Evolutionary conservation across 2,113 vertebrate genomes (phyloP).

Genomic region (Hemichromis elongatus): DNA sequence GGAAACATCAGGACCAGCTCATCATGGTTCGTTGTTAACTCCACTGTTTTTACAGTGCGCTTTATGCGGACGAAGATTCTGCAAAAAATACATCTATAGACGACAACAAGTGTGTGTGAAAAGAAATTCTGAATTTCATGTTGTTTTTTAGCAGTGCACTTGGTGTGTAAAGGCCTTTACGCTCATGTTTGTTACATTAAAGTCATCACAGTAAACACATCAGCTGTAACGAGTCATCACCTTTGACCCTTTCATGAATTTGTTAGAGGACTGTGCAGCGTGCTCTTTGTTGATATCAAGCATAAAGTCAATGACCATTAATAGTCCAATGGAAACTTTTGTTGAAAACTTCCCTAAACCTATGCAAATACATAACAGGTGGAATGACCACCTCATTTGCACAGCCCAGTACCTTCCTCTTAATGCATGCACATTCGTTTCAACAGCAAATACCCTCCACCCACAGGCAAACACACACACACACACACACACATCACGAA

Average conservation of each 20-base stretch:
- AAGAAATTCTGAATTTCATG: background rate
- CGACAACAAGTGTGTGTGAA: background rate
- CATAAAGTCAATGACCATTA: background rate
- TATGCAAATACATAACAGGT: constrained; percentile 66
- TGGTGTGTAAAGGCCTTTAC: background rate
- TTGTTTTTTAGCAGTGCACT: background rate
- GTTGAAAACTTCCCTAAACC: constrained; percentile 45
- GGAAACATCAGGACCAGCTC: background rate
- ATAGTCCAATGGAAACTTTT: background rate
- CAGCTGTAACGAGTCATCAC: no score
- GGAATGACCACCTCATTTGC: constrained; percentile 48
- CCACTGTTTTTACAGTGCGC: background rate
- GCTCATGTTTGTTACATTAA: background rate
- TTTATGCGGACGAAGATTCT: background rate
- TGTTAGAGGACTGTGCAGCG: background rate
- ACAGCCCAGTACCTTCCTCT: constrained; percentile 5
- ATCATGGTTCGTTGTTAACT: background rate
- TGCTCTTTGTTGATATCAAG: background rate
- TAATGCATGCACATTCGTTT: background rate
- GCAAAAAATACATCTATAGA: background rate
- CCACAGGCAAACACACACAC: background rate
- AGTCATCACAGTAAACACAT: background rate
- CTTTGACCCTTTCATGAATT: background rate
- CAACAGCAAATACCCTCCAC: background rate
- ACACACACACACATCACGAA: background rate